Percentiles rank a stretch among this genome's conserved stretches.
Conservation (phyloP, 92 coral and sea anemone species). For the Epizoanthus rinbou region DNA sequence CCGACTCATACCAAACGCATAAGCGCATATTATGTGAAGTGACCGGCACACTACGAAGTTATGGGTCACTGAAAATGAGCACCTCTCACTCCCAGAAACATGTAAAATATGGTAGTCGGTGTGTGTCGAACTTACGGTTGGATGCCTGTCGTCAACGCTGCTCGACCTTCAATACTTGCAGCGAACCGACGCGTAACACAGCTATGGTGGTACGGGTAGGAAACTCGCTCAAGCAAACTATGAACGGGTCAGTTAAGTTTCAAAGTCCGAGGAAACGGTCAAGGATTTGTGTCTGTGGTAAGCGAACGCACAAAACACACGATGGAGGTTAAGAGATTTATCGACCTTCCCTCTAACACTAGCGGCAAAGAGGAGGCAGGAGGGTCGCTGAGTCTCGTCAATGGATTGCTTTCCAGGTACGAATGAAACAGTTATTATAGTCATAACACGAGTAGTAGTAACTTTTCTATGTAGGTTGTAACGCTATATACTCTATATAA, state of each 20-base stretch:
- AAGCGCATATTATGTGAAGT: neutral
- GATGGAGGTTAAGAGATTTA: slow-evolving; percentile 33
- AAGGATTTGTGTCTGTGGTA: slow-evolving; percentile 4
- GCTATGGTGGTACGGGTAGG: slow-evolving; percentile 18
- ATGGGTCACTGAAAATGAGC: slow-evolving; percentile 36
- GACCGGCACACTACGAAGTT: neutral
- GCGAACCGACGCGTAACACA: neutral
- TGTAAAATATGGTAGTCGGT: slow-evolving; percentile 8
- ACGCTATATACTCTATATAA: neutral
- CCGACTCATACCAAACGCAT: neutral
- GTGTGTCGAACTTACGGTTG: slow-evolving; percentile 21
- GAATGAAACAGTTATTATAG: neutral
- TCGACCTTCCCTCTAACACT: neutral
- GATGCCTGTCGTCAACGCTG: neutral
- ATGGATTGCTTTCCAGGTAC: slow-evolving; percentile 33
- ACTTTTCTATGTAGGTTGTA: neutral
- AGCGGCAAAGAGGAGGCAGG: neutral
- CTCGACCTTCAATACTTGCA: neutral
- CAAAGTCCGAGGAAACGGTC: neutral
- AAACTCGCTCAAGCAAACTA: slow-evolving; percentile 12
- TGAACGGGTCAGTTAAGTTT: slow-evolving; percentile 12
- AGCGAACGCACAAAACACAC: neutral
- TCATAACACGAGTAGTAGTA: neutral
- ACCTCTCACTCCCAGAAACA: neutral
- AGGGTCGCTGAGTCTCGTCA: neutral